Base-by-base conservation (phyloP, 2,113 vertebrate species). In the Nematolebias whitei region DNA sequence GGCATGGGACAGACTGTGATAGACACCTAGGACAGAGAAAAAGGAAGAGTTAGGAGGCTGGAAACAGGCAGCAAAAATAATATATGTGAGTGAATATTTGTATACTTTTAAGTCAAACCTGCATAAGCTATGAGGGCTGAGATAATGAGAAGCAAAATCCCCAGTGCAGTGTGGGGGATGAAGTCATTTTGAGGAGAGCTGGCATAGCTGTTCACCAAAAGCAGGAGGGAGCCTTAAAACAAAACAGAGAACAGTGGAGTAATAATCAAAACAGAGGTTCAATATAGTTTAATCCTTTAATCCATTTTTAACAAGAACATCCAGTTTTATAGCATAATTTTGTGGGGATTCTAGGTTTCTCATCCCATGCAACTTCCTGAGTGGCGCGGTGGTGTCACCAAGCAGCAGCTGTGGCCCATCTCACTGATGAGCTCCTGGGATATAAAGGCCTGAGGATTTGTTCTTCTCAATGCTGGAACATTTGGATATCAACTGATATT, bases 161-260 rank as follows among this genome's bases (percentile, higher is more conserved):
- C 95, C 0, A 96, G 89, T 5, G 94, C 91, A 0, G 91, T 92
- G 50, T 84, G 50, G 64, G 93, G 90, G 74, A 96, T 91, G 32
- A 93, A 74, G 4, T 84, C 55, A 4, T 71, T 43, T 0, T 72
- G 82, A 12, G 87, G 48, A 2, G 75, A 48, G 12, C 48, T 80
- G 22, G 81, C 90, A 91, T 96, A 97, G 86, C 88, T 76, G 12
- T 91, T 92, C 43, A 94, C 91, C 1, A 93, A 85, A 58, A 95
- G 88, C 40, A 97, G 49, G 2, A 96, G 90, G 0, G 94, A 93
- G 8, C 94, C 95, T 96, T 39, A 2, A 66, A 60, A 5, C 4
- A 4, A 12, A 20, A 51, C 52, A 8, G 49, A 48, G n/a, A 53
- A 0, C 0, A 1, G 41, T 44, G 41, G 41, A 16, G 5, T 1